These are phyloP conservation scores for Chloromyia formosa DNA, from an alignment of 2,888 invertebrate genomes.

Conservation along the genomic window DNA sequence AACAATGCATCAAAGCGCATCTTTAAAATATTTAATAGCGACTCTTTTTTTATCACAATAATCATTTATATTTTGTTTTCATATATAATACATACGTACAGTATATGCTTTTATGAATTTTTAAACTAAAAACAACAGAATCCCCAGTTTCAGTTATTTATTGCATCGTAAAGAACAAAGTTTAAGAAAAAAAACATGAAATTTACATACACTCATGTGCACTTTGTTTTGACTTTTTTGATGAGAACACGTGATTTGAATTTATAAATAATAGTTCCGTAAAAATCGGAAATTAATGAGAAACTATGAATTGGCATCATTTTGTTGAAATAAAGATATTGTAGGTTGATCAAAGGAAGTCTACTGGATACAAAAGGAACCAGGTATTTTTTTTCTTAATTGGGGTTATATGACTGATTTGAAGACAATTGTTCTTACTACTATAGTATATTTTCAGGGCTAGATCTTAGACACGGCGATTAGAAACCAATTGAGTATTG, in stretches of 20 bases:
- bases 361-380: too few relatives aligned
- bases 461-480: too few relatives aligned
- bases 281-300: neutral
- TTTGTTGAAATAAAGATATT: too few relatives aligned
- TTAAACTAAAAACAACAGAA: neutral
- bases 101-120: neutral
- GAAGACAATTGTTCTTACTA: too few relatives aligned
- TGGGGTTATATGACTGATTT: too few relatives aligned
- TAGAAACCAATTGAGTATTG: too few relatives aligned
- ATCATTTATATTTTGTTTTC: neutral
- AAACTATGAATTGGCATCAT: neutral
- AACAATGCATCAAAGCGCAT: conserved; percentile 16
- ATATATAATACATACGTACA: neutral
- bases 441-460: too few relatives aligned
- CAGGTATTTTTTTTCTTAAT: too few relatives aligned
- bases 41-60: too few relatives aligned
- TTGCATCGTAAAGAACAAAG: conserved; percentile 10
- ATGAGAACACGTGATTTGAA: conserved; percentile 1
- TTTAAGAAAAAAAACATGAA: neutral
- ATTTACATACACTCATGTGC: conserved; percentile 37
- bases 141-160: neutral
- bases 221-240: conserved; percentile 43
- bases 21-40: neutral
- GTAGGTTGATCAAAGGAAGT: too few relatives aligned
- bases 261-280: too few relatives aligned